Evolutionary conservation across 2,113 vertebrate species (phyloP).

Genomic region (Paralichthys olivaceus): DNA sequence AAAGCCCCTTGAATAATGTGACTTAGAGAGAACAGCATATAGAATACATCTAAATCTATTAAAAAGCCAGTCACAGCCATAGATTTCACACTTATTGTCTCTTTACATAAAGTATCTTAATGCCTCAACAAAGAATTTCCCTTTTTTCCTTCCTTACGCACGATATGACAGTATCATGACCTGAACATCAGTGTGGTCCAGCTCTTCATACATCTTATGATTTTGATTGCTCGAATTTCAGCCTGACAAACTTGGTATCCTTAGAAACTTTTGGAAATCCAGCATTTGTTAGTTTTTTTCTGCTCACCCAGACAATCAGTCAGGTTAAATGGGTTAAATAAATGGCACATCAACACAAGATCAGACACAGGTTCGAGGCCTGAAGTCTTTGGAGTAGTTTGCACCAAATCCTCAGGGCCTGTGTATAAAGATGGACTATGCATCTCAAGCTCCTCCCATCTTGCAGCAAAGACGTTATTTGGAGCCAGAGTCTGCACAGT

Average conservation of each 20-base stretch:
- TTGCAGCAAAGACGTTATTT: too few species aligned
- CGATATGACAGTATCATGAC: not conserved
- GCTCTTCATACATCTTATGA: conserved; percentile 6
- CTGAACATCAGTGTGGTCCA: not conserved
- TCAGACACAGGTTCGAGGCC: not conserved
- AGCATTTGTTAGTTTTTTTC: not conserved
- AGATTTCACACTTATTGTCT: not conserved
- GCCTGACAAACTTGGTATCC: not conserved
- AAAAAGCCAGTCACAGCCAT: not conserved
- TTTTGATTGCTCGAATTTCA: not conserved
- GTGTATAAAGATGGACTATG: too few species aligned
- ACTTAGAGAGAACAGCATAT: not conserved
- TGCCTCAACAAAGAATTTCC: not conserved
- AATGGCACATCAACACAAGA: not conserved
- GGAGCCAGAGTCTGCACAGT: too few species aligned
- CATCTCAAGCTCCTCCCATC: too few species aligned
- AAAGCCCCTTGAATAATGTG: too few species aligned
- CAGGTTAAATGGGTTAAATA: not conserved
- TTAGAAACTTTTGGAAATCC: not conserved
- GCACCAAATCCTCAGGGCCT: not conserved
- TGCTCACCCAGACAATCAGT: too few species aligned
- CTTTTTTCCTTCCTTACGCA: not conserved
- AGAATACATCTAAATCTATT: conserved; percentile 2
- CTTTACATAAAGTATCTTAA: not conserved
- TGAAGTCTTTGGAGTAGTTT: not conserved